phyloP scores from a whole-genome alignment of 2,113 vertebrate species.

The Pangasianodon gigas region DNA sequence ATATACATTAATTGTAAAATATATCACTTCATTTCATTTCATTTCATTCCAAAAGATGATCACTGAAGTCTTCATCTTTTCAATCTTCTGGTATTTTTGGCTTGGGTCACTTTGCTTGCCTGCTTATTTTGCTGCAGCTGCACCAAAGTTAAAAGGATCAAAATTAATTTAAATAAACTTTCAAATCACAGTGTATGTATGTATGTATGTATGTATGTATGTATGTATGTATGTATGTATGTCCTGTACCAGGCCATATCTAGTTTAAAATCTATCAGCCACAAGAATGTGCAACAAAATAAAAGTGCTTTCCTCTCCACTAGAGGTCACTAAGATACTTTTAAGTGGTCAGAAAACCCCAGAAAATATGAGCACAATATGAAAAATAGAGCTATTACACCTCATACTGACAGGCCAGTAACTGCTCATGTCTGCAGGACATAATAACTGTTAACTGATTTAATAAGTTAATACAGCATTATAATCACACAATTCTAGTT shows the following conservation, averaged over 20 bases:
- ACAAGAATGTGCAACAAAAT: neutral
- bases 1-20: neutral
- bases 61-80: neutral
- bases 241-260: neutral
- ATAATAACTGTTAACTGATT: neutral
- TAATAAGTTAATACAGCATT: neutral
- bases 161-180: neutral
- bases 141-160: neutral
- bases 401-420: neutral
- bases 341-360: neutral
- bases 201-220: too few species aligned
- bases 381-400: neutral
- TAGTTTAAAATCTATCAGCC: neutral
- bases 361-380: neutral
- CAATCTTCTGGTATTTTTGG: conserved; percentile 6
- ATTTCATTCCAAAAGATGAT: neutral
- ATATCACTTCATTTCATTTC: neutral
- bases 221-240: too few species aligned
- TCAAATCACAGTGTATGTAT: neutral
- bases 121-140: conserved; percentile 33
- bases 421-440: neutral
- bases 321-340: conserved; percentile 16
- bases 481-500: neutral
- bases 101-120: neutral
- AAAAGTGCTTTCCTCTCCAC: conserved; percentile 5